Evolutionary conservation across 2,888 invertebrate species (phyloP), one percentile per base, ranked within the genome.

Genomic region (Acrocyrtus sp.): DNA sequence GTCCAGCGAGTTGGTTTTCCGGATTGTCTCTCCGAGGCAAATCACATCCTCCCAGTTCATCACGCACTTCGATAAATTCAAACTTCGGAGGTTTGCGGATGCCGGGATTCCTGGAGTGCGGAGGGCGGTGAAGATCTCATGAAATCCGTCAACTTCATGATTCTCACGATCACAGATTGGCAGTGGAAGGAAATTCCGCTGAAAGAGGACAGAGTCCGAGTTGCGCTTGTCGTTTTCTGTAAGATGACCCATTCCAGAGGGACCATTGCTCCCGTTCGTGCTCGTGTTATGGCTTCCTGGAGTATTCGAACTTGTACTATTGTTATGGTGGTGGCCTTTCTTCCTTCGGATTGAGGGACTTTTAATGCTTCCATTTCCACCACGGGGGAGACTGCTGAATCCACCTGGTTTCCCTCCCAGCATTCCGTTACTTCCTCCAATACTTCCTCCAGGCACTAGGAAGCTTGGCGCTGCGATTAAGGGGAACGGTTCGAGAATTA

Each of bases 1-100:
- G 77, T 87, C 87, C 75, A 88, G 83, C 74, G 86, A 86, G 24
- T 84, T 84, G 15, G 86, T 87, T 68, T 86, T 83, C 47, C 87
- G 83, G 60, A 88, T 85, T 27, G 87, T 87, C 87, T 27, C 78
- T 45, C 87, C 87, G 65, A 88, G 84, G 79, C 88, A 88, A 80
- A 87, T 86, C 53, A 74, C 74, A 69, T 74, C 74, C 69, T 72
- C 77, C 77, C 72, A 81, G 53, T 84, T 86, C 79, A 87, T 82
- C 73, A 87, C 86, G 82, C 87, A 87, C 82, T 88, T 87, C 79
- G 86, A 87, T 75, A 88, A 86, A 83, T 88, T 87, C 74, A 88
- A 82, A 72, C 86, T 86, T 80, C 86, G 84, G 70, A 88, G 83
- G 80, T 86, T 86, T 79, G 87, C 87, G 21, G 65, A 58, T 74